Base-by-base conservation (phyloP, 2,797 vertebrate species). In the Cossypha polioptera region DNA sequence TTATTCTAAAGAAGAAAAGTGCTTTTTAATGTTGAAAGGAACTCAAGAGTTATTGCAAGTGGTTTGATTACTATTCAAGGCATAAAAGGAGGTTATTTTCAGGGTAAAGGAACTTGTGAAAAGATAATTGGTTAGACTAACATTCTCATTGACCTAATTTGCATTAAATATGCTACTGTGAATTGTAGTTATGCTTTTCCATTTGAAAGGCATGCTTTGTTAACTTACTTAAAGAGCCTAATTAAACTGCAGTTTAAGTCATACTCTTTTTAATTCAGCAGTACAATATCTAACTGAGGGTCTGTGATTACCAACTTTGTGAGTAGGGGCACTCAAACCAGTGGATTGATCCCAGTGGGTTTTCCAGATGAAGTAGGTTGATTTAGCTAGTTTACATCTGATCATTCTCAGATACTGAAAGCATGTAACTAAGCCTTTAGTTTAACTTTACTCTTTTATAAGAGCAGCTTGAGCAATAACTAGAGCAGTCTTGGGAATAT, bases 61-160 rank as follows among this genome's bases (percentile, higher is more conserved):
- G 4, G 2, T 76, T 62, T 95, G 54, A 97, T 96, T 95, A 89
- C 75, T 94, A 94, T 96, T 95, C 95, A 79, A 86, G 33, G 24
- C 66, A 59, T 92, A 92, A 95, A 92, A 91, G 43, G 62, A 93
- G 90, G 66, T 96, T 95, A 94, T 94, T 94, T 92, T 94, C 87
- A 81, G 81, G 74, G 62, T 84, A 87, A 86, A 88, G 74, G 72
- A 76, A 87, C 94, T 92, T 94, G 40, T 93, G 80, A 88, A 84
- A 92, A 94, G 89, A 94, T 95, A 96, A 96, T 96, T 92, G 89
- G 72, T 87, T 94, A 94, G 87, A 94, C 80, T 91, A 96, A 88
- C 79, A 94, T 97, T 96, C 86, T 96, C 89, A 93, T 95, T 96
- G 91, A 92, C 94, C 78, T 96, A 88, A 96, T 95, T 93, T 96